Evolutionary conservation across 1,140 invertebrate genomes (phyloP).

Genomic region (Drosophila oshimai): DNA sequence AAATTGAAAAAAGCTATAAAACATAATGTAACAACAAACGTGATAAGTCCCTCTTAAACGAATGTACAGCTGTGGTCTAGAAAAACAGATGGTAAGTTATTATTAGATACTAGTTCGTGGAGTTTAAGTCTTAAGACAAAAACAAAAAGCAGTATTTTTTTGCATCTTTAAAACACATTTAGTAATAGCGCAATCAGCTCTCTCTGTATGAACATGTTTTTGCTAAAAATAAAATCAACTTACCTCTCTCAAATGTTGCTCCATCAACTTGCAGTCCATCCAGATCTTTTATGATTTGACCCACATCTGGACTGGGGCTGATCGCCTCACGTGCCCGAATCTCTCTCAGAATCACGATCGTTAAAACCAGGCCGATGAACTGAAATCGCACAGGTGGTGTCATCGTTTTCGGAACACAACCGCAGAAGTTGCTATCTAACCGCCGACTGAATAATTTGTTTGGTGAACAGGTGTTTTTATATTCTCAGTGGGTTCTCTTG

Average conservation of each 20-base stretch:
- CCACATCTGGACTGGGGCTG: conserved; percentile 53
- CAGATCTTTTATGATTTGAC: conserved; percentile 62
- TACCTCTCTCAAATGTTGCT: conserved; percentile 12
- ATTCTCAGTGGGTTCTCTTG: neutral
- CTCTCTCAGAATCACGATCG: conserved; percentile 19
- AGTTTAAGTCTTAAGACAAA: neutral
- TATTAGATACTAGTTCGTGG: neutral
- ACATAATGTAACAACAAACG: too few species aligned
- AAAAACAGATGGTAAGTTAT: neutral
- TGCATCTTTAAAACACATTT: neutral
- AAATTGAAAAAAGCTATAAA: too few species aligned
- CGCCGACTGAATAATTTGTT: conserved; percentile 30
- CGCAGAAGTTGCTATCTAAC: conserved; percentile 8
- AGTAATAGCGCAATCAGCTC: neutral
- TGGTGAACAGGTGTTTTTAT: conserved; percentile 43
- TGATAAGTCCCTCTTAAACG: too few species aligned
- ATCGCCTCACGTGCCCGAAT: conserved; percentile 53
- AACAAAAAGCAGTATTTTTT: neutral
- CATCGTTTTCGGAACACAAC: conserved; percentile 2
- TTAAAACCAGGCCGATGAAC: neutral
- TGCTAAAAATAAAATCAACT: too few species aligned
- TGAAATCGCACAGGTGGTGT: neutral
- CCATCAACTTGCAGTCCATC: conserved; percentile 35
- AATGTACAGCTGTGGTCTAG: neutral
- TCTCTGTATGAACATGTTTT: too few species aligned